These are phyloP conservation scores for Oreochromis spilurus DNA, from an alignment of 2,113 vertebrate species.

Conservation along the genomic window DNA sequence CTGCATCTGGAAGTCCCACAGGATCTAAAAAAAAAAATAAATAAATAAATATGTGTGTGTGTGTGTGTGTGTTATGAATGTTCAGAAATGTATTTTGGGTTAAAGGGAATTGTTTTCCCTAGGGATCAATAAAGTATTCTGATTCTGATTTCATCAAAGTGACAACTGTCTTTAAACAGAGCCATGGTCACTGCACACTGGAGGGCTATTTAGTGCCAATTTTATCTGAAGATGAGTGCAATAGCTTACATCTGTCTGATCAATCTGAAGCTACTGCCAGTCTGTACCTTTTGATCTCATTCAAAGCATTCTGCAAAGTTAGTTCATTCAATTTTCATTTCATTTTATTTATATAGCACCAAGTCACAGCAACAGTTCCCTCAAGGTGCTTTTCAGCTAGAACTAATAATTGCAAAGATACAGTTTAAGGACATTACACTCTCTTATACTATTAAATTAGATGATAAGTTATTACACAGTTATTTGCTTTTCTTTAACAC, in stretches of 20 bases:
- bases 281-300: not conserved
- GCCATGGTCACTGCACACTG: not conserved
- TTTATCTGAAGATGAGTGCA: not conserved
- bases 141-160: not conserved
- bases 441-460: not conserved
- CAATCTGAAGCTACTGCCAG: not conserved
- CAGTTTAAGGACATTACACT: not conserved
- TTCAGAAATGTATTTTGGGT: not conserved
- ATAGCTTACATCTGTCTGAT: not conserved
- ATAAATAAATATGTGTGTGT: rapidly evolving
- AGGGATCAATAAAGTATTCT: no score
- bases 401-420: not conserved
- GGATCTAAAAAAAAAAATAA: no score
- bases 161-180: not conserved
- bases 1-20: no score
- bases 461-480: not conserved
- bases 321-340: not conserved
- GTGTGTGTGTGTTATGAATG: no score
- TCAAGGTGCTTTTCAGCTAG: not conserved
- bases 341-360: not conserved
- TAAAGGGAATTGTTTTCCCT: not conserved
- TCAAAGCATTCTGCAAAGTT: not conserved
- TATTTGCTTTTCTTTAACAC: not conserved
- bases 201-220: not conserved
- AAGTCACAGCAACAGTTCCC: not conserved